Conservation (phyloP, 92 coral and sea anemone genomes). For the Epizoanthus scotinus region DNA sequence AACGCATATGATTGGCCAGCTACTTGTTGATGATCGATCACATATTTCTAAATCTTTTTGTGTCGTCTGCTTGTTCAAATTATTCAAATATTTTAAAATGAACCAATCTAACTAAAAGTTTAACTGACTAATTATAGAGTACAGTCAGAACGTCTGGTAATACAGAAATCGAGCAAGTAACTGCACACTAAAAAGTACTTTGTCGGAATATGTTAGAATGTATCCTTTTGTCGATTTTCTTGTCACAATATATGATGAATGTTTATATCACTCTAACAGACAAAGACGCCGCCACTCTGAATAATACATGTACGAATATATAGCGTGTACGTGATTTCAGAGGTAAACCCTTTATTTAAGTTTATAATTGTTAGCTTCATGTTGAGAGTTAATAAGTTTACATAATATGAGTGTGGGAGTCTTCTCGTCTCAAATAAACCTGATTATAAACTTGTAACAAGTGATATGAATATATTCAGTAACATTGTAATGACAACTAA, state of each 20-base stretch:
- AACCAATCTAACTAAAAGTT: background rate
- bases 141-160: background rate
- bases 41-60: constrained; percentile 12
- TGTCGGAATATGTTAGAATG: background rate
- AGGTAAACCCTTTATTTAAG: background rate
- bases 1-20: constrained; percentile 26
- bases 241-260: background rate
- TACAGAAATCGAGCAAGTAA: background rate
- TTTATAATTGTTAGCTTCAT: background rate
- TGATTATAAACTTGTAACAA: background rate
- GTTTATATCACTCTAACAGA: background rate
- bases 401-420: background rate
- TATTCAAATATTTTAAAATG: constrained; percentile 5
- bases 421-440: background rate
- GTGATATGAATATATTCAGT: background rate
- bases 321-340: constrained; percentile 4
- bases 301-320: background rate
- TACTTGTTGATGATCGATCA: constrained; percentile 10
- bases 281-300: constrained; percentile 15
- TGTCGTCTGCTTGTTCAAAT: constrained; percentile 14
- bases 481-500: background rate
- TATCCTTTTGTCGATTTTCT: constrained; percentile 19
- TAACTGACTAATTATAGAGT: background rate
- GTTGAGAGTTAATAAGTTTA: background rate
- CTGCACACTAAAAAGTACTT: background rate